Percentiles rank a stretch among this genome's conserved stretches.
Conservation (phyloP, 1,140 invertebrate species). For the Yoshiicerus persimilis region DNA sequence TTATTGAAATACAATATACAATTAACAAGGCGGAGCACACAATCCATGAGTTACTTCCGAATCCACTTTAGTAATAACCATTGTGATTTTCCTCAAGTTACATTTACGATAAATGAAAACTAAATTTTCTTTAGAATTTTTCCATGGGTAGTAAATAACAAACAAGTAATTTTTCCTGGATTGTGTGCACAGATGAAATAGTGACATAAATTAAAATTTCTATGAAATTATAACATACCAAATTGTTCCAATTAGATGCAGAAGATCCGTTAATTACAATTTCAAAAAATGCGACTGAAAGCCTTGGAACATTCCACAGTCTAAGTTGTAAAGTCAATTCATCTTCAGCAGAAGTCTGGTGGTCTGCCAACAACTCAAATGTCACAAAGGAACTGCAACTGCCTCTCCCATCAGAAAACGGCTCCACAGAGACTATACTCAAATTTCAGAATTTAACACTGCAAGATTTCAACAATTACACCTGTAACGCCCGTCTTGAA, state of each 20-base stretch:
- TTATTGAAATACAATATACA: too few species aligned
- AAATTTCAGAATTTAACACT: slow-evolving; percentile 18
- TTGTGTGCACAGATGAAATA: too few species aligned
- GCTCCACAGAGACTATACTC: not conserved
- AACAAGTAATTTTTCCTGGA: too few species aligned
- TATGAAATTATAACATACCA: too few species aligned
- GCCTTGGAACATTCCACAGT: not conserved
- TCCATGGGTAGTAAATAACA: too few species aligned
- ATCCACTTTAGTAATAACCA: not conserved
- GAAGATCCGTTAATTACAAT: not conserved
- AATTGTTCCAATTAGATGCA: not conserved
- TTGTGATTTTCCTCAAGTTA: too few species aligned
- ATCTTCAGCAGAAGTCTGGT: slow-evolving; percentile 15
- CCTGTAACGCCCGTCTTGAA: slow-evolving; percentile 24
- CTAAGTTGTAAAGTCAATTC: not conserved
- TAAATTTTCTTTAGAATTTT: not conserved
- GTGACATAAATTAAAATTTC: too few species aligned
- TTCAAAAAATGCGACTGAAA: not conserved
- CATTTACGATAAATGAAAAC: not conserved
- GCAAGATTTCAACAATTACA: slow-evolving; percentile 38
- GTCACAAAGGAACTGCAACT: not conserved
- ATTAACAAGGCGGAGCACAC: too few species aligned
- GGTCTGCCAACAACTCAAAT: not conserved
- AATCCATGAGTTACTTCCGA: not conserved
- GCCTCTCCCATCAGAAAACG: not conserved